Percentiles rank a stretch among this genome's conserved stretches.
These are phyloP conservation scores for Steatocranus sp. DNA, from an alignment of 2,797 vertebrate species.

Conservation along the genomic window DNA sequence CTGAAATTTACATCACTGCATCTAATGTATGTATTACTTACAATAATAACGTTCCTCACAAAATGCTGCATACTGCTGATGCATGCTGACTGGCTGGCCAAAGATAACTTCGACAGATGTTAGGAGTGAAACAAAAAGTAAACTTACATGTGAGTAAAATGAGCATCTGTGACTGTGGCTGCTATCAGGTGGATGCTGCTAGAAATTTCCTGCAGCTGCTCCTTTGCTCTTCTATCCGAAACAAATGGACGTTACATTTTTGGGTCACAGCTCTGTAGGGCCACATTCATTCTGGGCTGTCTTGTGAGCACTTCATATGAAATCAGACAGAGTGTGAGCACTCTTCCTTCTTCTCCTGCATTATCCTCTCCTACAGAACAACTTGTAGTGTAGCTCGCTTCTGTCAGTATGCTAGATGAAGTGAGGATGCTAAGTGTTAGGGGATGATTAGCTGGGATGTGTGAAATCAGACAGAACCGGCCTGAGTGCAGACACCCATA, in stretches of 20 bases:
- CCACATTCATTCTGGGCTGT: neutral
- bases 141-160: neutral
- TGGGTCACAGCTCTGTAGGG: neutral
- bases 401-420: conserved; percentile 11
- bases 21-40: neutral
- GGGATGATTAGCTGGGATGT: conserved; percentile 31
- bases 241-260: neutral
- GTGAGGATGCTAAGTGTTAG: conserved; percentile 7
- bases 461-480: conserved; percentile 39
- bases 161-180: neutral
- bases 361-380: neutral
- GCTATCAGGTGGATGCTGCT: neutral
- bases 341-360: neutral
- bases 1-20: neutral
- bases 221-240: neutral
- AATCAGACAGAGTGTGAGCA: neutral
- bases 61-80: neutral
- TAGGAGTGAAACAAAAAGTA: neutral
- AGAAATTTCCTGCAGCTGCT: neutral
- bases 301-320: neutral
- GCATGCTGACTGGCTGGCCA: neutral
- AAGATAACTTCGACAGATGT: neutral
- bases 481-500: conserved; percentile 22
- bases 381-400: neutral
- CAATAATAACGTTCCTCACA: neutral